Percentiles rank a stretch among this genome's conserved stretches.
These are phyloP conservation scores for Eilema sororculum DNA, from an alignment of 2,888 invertebrate species.

Conservation along the genomic window DNA sequence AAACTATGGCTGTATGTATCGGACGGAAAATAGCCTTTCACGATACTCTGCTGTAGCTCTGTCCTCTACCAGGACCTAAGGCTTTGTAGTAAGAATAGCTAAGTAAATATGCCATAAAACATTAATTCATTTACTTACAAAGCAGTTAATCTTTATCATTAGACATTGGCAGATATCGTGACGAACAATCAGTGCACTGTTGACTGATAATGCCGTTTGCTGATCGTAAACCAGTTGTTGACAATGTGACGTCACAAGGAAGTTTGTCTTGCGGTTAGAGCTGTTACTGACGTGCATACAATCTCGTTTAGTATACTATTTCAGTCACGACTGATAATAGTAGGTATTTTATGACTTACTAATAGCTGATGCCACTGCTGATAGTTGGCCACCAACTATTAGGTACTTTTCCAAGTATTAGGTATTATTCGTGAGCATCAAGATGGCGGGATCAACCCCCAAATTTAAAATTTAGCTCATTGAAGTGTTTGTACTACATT, in stretches of 20 bases:
- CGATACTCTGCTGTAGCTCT: no score
- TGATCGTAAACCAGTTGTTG: constrained; percentile 36
- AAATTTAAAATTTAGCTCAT: no score
- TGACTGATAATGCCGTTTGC: constrained; percentile 30
- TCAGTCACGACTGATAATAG: not conserved
- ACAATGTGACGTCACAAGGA: not conserved
- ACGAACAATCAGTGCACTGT: constrained; percentile 19
- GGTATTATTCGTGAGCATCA: no score
- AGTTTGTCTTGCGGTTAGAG: not conserved
- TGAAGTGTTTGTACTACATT: no score
- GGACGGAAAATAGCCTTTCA: no score
- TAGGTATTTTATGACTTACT: not conserved
- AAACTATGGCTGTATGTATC: no score
- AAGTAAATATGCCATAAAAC: no score
- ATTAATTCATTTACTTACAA: not conserved
- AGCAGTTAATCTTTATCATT: not conserved
- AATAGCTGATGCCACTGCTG: not conserved
- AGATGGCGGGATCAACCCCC: no score
- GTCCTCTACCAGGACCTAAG: no score
- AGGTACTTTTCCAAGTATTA: no score
- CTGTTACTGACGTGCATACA: not conserved
- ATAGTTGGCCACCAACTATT: no score
- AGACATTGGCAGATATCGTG: constrained; percentile 14
- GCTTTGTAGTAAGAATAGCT: no score
- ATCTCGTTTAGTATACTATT: not conserved